A percentile compares a stretch with the other conserved stretches of the same genome.
phyloP scores from a whole-genome alignment of 2,797 vertebrate species.

The Allobates femoralis region DNA sequence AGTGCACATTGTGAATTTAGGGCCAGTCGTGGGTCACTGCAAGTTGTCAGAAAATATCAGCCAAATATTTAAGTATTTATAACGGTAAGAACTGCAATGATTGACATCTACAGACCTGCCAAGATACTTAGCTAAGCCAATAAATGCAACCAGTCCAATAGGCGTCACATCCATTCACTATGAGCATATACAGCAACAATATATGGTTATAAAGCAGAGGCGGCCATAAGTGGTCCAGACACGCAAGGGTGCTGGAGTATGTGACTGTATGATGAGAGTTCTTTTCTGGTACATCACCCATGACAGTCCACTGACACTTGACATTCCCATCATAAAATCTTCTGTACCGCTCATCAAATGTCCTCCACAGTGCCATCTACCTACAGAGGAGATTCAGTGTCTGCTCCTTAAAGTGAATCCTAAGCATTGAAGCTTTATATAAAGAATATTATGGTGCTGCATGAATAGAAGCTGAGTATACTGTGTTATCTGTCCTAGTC shows the following conservation, averaged over 20 bases:
- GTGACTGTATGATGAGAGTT: background rate
- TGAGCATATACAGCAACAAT: background rate
- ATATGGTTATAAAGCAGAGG: background rate
- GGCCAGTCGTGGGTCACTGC: slow-evolving; percentile 6
- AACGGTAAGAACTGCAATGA: background rate
- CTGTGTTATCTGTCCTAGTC: too few relatives aligned
- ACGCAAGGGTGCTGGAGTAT: background rate
- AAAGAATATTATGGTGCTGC: too few relatives aligned
- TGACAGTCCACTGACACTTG: background rate
- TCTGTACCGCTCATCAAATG: background rate
- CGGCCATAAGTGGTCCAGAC: background rate
- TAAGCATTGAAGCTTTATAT: too few relatives aligned
- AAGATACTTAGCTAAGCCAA: background rate
- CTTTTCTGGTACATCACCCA: background rate
- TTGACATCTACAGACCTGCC: background rate
- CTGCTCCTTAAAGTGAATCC: too few relatives aligned
- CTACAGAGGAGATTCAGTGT: background rate
- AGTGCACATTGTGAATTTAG: background rate
- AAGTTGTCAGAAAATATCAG: background rate
- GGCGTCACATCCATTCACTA: background rate
- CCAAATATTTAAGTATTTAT: background rate
- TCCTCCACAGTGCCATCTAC: background rate
- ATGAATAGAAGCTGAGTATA: too few relatives aligned
- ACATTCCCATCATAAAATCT: background rate
- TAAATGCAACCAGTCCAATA: background rate